Evolutionary conservation across 2,113 vertebrate species (phyloP), one percentile per base, ranked within the genome.

Genomic region (Zosterops lateralis): DNA sequence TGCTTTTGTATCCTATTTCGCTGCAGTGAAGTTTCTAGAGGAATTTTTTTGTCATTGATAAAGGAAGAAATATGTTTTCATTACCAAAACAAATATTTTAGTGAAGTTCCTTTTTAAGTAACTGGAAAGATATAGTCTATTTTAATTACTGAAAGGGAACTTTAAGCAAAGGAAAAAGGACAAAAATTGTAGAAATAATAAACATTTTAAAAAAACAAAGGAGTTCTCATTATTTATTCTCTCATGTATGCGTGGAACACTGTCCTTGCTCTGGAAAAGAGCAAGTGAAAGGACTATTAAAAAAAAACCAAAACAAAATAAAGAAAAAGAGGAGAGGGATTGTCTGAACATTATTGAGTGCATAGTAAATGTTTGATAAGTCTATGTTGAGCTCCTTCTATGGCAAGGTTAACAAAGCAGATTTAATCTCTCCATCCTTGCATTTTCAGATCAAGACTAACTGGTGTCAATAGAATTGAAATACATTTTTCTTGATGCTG

Each of bases 151-250:
- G 3, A 5, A 66, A 54, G 12, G 9, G 5, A 66, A 61, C 13
- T 1, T 47, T 38, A 51, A 18, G 9, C 3, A 75, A 75, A 53
- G 7, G 38, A 62, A 54, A 54, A 70, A 74, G 58, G 3, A 12
- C 3, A 56, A 85, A 71, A 71, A 10, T 8, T 34, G 3, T 42
- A 44, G 11, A 57, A 84, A 56, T 26, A 57, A 44, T 21, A 32
- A n/a, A 34, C 29, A 7, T 2, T 14, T 18, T 2, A 2, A 44
- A 32, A 44, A 56, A n/a, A 7, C 8, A 31, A 34, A 7, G 3
- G 4, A 36, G 3, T 1, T 6, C 6, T 87, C 4, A 15, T 5
- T 64, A 3, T 60, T 73, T 0, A 3, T 19, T 57, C 20, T 66
- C 7, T 62, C 5, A 9, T 18, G 9, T 12, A 44, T 22, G 1